Evolutionary conservation across 2,797 vertebrate genomes (phyloP).

Genomic region (Poecilia picta): DNA sequence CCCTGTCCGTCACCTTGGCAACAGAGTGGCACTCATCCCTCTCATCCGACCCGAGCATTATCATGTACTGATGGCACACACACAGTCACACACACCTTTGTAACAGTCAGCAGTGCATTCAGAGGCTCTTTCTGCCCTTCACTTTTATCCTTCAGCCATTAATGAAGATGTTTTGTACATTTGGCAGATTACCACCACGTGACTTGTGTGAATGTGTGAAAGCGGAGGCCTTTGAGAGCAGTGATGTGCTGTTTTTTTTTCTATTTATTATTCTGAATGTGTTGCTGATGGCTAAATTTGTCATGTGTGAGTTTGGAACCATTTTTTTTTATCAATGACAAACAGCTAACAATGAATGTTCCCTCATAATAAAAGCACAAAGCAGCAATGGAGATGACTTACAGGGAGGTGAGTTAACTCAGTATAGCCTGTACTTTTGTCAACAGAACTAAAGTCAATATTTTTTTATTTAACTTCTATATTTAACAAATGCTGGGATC

Average conservation of each 20-base stretch:
- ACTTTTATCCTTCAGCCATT: slow-evolving; percentile 71
- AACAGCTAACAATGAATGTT: slow-evolving; percentile 9
- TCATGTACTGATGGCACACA: slow-evolving; percentile 60
- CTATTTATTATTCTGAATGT: slow-evolving; percentile 49
- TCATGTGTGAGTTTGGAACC: slow-evolving; percentile 21
- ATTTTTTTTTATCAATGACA: slow-evolving; percentile 52
- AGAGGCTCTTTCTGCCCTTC: slow-evolving; percentile 55
- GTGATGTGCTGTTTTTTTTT: slow-evolving; percentile 37
- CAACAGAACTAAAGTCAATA: neutral
- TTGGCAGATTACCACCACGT: slow-evolving; percentile 61
- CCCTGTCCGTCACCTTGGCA: slow-evolving; percentile 73
- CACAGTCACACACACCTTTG: slow-evolving; percentile 30
- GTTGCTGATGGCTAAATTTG: slow-evolving; percentile 54
- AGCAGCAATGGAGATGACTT: slow-evolving; percentile 42
- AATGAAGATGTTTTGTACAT: slow-evolving; percentile 70
- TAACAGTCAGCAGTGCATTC: slow-evolving; percentile 70
- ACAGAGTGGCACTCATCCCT: slow-evolving; percentile 79
- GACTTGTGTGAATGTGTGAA: slow-evolving; percentile 56
- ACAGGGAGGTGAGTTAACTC: neutral
- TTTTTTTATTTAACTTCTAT: neutral
- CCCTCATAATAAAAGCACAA: neutral
- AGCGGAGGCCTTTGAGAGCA: slow-evolving; percentile 40
- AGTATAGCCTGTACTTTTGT: neutral
- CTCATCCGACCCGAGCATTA: slow-evolving; percentile 74
- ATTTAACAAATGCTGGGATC: neutral